A percentile compares a stretch with the other conserved stretches of the same genome.
Evolutionary conservation across 2,888 invertebrate genomes (phyloP).

Genomic region (Mantis religiosa): DNA sequence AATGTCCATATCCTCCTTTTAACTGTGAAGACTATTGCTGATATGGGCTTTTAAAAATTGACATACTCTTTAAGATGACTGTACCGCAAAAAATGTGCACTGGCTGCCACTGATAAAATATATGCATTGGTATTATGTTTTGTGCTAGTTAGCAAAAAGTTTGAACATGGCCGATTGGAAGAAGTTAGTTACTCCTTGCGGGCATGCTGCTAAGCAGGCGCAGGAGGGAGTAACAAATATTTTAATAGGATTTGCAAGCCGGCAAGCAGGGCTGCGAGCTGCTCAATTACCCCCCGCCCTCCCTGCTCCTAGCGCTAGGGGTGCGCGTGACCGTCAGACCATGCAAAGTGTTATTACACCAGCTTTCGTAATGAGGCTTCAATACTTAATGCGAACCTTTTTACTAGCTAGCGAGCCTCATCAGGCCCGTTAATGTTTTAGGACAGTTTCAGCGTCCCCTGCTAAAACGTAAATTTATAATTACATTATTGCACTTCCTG

Average conservation of each 20-base stretch:
- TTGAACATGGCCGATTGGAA: background rate
- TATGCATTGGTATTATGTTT: too few species aligned
- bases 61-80: too few species aligned
- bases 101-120: too few species aligned
- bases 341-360: conserved; percentile 11
- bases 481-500: background rate
- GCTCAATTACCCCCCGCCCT: conserved; percentile 26
- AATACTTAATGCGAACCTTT: conserved; percentile 20
- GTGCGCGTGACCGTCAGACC: background rate
- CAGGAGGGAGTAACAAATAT: conserved; percentile 23
- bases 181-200: background rate
- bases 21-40: too few species aligned
- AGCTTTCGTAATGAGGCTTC: conserved; percentile 20
- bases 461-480: background rate
- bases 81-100: too few species aligned
- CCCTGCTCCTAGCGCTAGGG: background rate
- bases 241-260: conserved; percentile 29
- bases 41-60: too few species aligned
- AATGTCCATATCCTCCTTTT: too few species aligned
- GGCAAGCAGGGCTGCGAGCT: conserved; percentile 21
- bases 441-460: background rate
- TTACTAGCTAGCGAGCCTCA: background rate
- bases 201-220: background rate
- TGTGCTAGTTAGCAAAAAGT: background rate
- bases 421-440: background rate